Conservation (phyloP, 37 sponge, comb jelly and placozoan genomes). For the Aplysina aerophoba region DNA sequence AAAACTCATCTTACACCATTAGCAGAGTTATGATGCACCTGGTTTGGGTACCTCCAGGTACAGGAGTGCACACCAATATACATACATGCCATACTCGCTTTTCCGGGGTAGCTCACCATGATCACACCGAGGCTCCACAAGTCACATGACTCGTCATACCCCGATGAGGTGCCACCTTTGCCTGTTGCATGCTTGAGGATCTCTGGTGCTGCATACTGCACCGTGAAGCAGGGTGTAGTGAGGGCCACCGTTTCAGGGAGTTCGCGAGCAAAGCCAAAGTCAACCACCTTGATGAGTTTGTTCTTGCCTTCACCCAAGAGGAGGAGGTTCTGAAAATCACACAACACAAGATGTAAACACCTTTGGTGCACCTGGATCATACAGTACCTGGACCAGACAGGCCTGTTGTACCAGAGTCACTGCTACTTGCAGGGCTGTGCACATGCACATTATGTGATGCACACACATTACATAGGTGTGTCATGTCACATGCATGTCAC, state of each 20-base stretch:
- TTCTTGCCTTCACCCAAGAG: conserved; percentile 56
- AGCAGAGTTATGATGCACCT: too few relatives aligned
- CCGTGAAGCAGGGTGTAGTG: conserved; percentile 94
- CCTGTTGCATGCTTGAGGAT: conserved; percentile 56
- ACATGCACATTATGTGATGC: background rate
- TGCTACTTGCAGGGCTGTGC: background rate
- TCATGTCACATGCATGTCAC: background rate
- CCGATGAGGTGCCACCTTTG: conserved; percentile 35
- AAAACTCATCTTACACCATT: too few relatives aligned
- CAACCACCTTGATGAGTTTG: conserved; percentile 76
- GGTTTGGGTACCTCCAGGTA: too few relatives aligned
- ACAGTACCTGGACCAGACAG: background rate
- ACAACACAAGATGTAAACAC: background rate
- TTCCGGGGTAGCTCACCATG: conserved; percentile 86
- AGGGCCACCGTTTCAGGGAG: conserved; percentile 62
- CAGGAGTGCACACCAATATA: background rate
- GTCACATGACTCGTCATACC: conserved; percentile 93
- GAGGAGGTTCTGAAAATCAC: conserved; percentile 79
- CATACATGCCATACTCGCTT: too few relatives aligned
- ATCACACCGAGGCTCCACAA: conserved; percentile 98
- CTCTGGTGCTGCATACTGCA: conserved; percentile 97
- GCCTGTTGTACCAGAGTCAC: too few relatives aligned
- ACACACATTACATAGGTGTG: background rate
- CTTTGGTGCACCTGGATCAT: background rate
- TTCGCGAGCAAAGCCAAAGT: conserved; percentile 93